These are phyloP conservation scores for Hycleus cichorii DNA, from an alignment of 1,140 invertebrate species.

Conservation along the genomic window DNA sequence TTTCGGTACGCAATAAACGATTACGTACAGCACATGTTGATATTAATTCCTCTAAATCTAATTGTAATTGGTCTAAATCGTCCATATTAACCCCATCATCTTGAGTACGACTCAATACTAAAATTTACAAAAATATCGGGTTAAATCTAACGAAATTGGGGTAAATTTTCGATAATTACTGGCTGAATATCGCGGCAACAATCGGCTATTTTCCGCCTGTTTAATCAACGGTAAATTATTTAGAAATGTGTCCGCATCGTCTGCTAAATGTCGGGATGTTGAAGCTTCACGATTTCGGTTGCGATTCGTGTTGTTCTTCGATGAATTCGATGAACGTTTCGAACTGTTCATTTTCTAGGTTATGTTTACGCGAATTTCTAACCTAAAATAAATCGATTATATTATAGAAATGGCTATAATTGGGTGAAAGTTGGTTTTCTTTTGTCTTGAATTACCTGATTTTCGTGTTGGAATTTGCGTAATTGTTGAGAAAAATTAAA, in stretches of 20 bases:
- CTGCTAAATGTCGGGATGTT: background rate
- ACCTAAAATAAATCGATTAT: too few relatives aligned
- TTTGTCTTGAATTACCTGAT: too few relatives aligned
- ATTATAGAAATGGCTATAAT: too few relatives aligned
- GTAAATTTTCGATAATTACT: slow-evolving; percentile 24
- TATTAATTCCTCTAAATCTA: slow-evolving; percentile 78
- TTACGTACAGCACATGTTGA: slow-evolving; percentile 70
- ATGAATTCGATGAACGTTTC: too few relatives aligned
- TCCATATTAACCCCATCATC: slow-evolving; percentile 60
- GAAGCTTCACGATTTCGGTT: background rate
- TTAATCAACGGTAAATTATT: slow-evolving; percentile 20
- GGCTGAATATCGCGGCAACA: slow-evolving; percentile 47
- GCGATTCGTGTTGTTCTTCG: background rate
- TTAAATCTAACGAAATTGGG: background rate
- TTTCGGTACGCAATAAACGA: slow-evolving; percentile 67
- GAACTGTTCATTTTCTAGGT: too few relatives aligned
- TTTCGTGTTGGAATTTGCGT: too few relatives aligned
- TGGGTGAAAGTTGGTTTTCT: too few relatives aligned
- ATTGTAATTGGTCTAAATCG: slow-evolving; percentile 77
- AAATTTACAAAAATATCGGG: slow-evolving; percentile 1
- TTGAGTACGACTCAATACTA: slow-evolving; percentile 49
- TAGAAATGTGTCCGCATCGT: background rate
- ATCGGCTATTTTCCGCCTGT: slow-evolving; percentile 43
- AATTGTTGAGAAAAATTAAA: too few relatives aligned
- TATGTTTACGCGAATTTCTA: too few relatives aligned